Base-by-base conservation (phyloP, 1,140 invertebrate species). In the Drosophila erecta region DNA sequence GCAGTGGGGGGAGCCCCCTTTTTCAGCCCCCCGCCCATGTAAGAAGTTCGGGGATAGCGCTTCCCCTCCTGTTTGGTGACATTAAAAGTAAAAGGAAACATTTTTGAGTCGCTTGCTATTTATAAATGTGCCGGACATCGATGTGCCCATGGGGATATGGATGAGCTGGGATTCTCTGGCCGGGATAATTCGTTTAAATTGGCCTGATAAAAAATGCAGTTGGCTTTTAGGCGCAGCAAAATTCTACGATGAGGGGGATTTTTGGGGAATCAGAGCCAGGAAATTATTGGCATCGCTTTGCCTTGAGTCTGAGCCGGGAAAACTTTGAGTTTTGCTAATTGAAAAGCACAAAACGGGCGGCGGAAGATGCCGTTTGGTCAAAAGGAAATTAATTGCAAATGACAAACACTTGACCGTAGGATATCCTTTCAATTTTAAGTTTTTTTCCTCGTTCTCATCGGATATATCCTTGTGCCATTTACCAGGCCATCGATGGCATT, bases 321-420 rank as follows among this genome's bases (percentile, higher is more conserved):
- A 60, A 72, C 49, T 76, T 76, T 76, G 61, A 76, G 61, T 58
- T 57, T 50, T 54, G 73, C 73, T 76, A 76, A 76, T 76, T 76
- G 73, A 76, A 87, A 86, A 86, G 72, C 38, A 70, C 59, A 67
- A 72, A 60, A 46, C 57, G 81, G 61, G 55, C 70, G 65, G 74
- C 83, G 81, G 78, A 86, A 76, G 67, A 79, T 62, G 59, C 55
- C 58, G 59, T 53, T 76, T 64, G 83, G 62, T 78, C 84, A 87
- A 87, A 89, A 72, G 84, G 73, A 89, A 89, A 87, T 83, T 87
- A 89, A 89, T 87, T 87, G 83, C 79, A 83, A 76, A 79, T 89
- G 83, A 87, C 84, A 89, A 87, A 83, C 79, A 87, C 79, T 83
- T 89, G 64, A 76, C 69, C 74, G 73, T 61, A 69, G 74, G 74